A percentile compares a stretch with the other conserved stretches of the same genome.
Conservation (phyloP, 2,888 invertebrate species). For the Ophioninae sp. region DNA sequence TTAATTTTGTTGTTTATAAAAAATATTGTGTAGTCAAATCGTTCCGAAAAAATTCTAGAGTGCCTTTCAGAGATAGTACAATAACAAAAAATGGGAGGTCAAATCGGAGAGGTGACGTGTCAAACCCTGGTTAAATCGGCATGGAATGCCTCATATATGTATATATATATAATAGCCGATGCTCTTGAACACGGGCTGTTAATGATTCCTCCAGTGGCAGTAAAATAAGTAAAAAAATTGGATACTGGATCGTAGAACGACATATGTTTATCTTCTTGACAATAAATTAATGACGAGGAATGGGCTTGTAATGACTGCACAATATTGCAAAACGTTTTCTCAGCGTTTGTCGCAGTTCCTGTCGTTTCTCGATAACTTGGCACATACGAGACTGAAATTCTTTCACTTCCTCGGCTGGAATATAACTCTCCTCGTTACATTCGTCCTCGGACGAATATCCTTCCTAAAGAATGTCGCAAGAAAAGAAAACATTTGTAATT, state of each 20-base stretch:
- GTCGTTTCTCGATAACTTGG: constrained; percentile 90
- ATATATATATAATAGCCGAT: constrained; percentile 30
- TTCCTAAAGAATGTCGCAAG: constrained; percentile 83
- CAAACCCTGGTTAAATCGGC: too few relatives aligned
- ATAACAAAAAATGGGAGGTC: too few relatives aligned
- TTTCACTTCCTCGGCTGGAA: constrained; percentile 93
- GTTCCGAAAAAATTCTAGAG: too few relatives aligned
- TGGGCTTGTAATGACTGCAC: constrained; percentile 82
- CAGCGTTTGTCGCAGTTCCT: constrained; percentile 90
- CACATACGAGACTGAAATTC: constrained; percentile 92
- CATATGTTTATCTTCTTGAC: constrained; percentile 51
- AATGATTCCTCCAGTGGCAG: constrained; percentile 67
- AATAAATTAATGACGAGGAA: constrained; percentile 71
- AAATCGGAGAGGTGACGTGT: too few relatives aligned
- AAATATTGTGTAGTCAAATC: too few relatives aligned
- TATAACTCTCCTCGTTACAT: constrained; percentile 85
- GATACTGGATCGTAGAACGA: constrained; percentile 63
- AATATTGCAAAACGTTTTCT: constrained; percentile 92
- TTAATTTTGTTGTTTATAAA: too few relatives aligned
- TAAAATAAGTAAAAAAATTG: constrained; percentile 72
- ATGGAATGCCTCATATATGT: too few relatives aligned
- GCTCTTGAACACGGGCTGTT: constrained; percentile 46
- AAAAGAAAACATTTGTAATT: not conserved
- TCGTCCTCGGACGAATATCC: constrained; percentile 90
- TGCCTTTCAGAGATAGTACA: too few relatives aligned